Base-by-base conservation (phyloP, 2,888 invertebrate genomes). In the Xestia xanthographa region DNA sequence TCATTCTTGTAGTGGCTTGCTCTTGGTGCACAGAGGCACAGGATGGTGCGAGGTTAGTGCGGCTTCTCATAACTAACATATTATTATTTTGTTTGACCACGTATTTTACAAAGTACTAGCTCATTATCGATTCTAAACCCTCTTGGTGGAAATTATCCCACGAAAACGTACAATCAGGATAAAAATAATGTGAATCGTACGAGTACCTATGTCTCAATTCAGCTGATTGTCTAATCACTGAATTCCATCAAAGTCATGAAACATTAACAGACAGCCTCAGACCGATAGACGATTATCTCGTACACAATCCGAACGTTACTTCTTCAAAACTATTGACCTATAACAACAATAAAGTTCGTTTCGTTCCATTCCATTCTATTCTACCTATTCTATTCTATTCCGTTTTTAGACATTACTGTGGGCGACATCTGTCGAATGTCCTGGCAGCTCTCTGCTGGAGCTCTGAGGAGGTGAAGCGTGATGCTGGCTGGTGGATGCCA, bases 391-490 rank as follows among this genome's bases (percentile, higher is more conserved):
- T 41, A 14, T 62, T 62, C 38, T 62, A n/a, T 38, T 38, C 2
- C 12, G 38, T 38, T 38, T 38, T 62, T 41, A 70, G 70, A 20
- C n/a, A 4, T 26, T 85, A 82, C 58, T 86, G 84, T 26, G 86
- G 86, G 0, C 77, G 85, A 5, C 68, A 38, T 5, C 77, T 86
- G 8, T 43, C 86, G 5, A 60, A 72, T 5, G 78, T 73, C 1
- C 22, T 83, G 43, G 79, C 81, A 0, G 17, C 45, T 4, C 65
- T 83, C n/a, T 86, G 86, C 66, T 75, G 69, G 73, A 38, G 60
- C 5, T 75, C 77, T 11, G 67, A 68, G 6, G 74, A 75, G 9
- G 50, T 26, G 26, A 86, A 86, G 60, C 85, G 78, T 17, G 80
- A 79, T 73, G 79, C 72, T 60, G 79, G 77, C 2, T 77, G 75